Base-by-base conservation (phyloP, 1,140 invertebrate genomes). In the Sycophila sp. region DNA sequence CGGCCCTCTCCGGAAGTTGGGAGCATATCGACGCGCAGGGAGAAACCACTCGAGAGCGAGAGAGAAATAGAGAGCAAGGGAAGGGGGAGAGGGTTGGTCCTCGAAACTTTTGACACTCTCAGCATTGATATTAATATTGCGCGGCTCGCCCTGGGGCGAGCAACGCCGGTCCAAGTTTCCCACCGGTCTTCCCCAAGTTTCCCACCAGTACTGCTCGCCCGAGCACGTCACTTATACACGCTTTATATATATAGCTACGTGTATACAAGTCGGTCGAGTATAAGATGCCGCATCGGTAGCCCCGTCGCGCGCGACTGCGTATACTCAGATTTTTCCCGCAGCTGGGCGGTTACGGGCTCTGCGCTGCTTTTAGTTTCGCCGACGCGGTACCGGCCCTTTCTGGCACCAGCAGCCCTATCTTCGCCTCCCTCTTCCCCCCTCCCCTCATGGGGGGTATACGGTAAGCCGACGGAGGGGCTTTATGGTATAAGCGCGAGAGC, bases 111-210 rank as follows among this genome's bases (percentile, higher is more conserved):
- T 78, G 76, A 77, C 73, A 75, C 75, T 72, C 69, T 76, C 66
- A 45, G 73, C 75, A 78, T 78, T 78, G 75, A 75, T 80, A 80
- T 80, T 80, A 80, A 80, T 80, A 77, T 77, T 72, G 71, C 67
- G 73, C 13, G 40, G 73, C 76, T 74, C 56, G 72, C 30, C 15
- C 32, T 36, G 24, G 22, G 6, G 45, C 34, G 24, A 7, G 30
- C 34, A 24, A 17, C 4, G 34, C 66, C 65, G 67, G 75, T 76
- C 73, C 38, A 53, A 65, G 49, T 53, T 65, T 65, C 19, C 2
- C 49, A n/a, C n/a, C n/a, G 36, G 63, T 24, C n/a, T 5, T 17
- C 28, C n/a, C 30, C 28, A 55, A 55, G 51, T 55, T 59, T 59
- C 10, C 34, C 56, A 32, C 62, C 19, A 38, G 45, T 49, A 24